Conservation (phyloP, 2,888 invertebrate genomes). For the Cryptophagus acutangulus region DNA sequence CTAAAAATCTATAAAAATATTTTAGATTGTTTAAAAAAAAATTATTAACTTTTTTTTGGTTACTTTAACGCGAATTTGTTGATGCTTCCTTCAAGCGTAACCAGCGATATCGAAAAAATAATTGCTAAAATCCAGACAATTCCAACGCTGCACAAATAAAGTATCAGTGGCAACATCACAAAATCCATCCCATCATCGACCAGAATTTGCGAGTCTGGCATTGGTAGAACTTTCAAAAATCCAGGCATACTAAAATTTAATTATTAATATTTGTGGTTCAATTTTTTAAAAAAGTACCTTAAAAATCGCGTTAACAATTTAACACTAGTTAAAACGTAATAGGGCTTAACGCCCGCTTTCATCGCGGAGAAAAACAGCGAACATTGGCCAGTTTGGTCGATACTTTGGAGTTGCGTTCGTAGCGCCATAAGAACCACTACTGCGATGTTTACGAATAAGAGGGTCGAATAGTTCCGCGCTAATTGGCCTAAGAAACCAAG, state of each 20-base stretch:
- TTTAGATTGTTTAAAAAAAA: no score
- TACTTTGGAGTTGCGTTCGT: slow-evolving; percentile 50
- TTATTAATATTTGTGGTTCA: background rate
- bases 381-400: slow-evolving; percentile 43
- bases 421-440: slow-evolving; percentile 61
- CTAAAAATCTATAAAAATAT: slow-evolving; percentile 49
- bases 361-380: slow-evolving; percentile 56
- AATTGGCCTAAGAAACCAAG: slow-evolving; percentile 59
- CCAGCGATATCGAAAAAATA: slow-evolving; percentile 53
- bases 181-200: slow-evolving; percentile 42
- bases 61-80: slow-evolving; percentile 64
- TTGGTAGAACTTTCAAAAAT: slow-evolving; percentile 28
- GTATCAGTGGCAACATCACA: slow-evolving; percentile 54
- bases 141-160: slow-evolving; percentile 61
- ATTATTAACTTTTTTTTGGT: no score
- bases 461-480: slow-evolving; percentile 60
- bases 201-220: slow-evolving; percentile 37
- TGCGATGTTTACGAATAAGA: slow-evolving; percentile 62
- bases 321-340: slow-evolving; percentile 52
- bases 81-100: slow-evolving; percentile 65
- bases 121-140: slow-evolving; percentile 55
- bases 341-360: slow-evolving; percentile 57
- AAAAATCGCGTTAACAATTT: slow-evolving; percentile 49
- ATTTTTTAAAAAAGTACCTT: slow-evolving; percentile 45
- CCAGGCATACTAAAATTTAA: slow-evolving; percentile 19